Conservation (phyloP, 2,113 vertebrate species). For the Panthera leo region DNA sequence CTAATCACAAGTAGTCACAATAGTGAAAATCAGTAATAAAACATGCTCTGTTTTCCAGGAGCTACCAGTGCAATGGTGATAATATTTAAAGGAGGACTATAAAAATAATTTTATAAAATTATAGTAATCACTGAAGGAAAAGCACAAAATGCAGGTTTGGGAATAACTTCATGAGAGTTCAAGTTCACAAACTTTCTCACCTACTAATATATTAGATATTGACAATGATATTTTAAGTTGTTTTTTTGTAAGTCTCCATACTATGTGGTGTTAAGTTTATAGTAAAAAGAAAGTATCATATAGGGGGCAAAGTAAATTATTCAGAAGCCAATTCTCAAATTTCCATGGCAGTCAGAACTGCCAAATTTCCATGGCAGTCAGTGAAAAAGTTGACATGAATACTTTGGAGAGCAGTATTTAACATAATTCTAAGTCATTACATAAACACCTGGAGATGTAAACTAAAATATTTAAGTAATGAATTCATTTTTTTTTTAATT, state of each 20-base stretch:
- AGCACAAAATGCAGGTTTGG: background rate
- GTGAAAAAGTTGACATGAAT: background rate
- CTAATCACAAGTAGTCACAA: background rate
- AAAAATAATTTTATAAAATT: background rate
- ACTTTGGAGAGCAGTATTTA: background rate
- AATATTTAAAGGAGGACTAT: background rate
- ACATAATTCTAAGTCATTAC: background rate
- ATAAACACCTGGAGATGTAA: background rate
- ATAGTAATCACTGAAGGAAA: background rate
- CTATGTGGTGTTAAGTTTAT: background rate
- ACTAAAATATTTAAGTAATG: slow-evolving; percentile 1
- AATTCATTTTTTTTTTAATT: background rate
- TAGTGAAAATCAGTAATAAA: background rate
- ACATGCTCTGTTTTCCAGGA: background rate
- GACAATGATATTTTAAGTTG: background rate
- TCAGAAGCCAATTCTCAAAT: background rate
- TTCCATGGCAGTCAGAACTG: background rate
- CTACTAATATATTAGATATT: background rate
- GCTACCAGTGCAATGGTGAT: background rate
- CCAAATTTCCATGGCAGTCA: background rate
- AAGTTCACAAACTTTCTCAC: background rate
- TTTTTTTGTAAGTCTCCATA: background rate
- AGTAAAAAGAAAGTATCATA: background rate
- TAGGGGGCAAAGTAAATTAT: background rate
- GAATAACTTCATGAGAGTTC: background rate